Evolutionary conservation across 2,888 invertebrate genomes (phyloP).

Genomic region (Pelosia muscerda): DNA sequence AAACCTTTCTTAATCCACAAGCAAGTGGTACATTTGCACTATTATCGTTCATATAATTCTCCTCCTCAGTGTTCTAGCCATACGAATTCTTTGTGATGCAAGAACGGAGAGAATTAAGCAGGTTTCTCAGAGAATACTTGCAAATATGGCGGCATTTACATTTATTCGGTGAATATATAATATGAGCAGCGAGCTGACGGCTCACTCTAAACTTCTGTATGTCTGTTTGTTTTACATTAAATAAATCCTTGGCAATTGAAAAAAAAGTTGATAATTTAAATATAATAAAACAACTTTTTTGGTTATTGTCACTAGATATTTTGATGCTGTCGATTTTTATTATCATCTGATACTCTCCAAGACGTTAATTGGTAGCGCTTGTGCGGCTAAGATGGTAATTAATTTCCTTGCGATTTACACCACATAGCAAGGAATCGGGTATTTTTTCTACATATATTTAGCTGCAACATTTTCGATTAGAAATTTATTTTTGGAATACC

Average conservation of each 20-base stretch:
- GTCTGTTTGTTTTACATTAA: constrained; percentile 34
- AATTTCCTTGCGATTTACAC: too few relatives aligned
- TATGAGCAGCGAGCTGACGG: constrained; percentile 31
- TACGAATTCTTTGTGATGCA: constrained; percentile 32
- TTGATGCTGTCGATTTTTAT: background rate
- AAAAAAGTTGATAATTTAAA: background rate
- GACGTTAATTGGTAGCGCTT: too few relatives aligned
- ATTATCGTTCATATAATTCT: too few relatives aligned
- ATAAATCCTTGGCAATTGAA: background rate
- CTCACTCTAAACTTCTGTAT: constrained; percentile 3
- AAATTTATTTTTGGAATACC: too few relatives aligned
- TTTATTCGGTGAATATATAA: constrained; percentile 63
- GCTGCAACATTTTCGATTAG: too few relatives aligned
- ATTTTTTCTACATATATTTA: too few relatives aligned
- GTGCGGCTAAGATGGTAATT: too few relatives aligned
- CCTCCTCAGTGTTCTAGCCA: too few relatives aligned
- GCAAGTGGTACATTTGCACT: constrained; percentile 23
- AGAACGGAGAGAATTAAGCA: constrained; percentile 54
- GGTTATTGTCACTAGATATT: background rate
- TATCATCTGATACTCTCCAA: background rate
- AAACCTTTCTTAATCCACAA: background rate
- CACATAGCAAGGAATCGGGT: too few relatives aligned
- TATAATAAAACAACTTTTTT: too few relatives aligned
- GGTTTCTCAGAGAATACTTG: constrained; percentile 48
- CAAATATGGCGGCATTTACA: constrained; percentile 60